Base-by-base conservation (phyloP, 2,797 vertebrate species). In the Anguilla anguilla region DNA sequence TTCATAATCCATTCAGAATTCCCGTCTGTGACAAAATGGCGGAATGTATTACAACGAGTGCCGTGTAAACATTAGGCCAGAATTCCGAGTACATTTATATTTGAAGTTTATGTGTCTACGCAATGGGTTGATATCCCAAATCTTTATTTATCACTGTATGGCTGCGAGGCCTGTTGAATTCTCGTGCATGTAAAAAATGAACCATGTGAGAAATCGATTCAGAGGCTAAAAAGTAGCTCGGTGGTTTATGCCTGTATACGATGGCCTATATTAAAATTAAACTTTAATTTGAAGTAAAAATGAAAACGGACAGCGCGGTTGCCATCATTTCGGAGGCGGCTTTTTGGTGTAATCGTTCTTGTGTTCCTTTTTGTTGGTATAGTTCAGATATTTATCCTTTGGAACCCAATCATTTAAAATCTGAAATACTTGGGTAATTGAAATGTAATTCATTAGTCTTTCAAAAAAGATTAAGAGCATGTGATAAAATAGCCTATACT, bases 91-190 rank as follows among this genome's bases (percentile, higher is more conserved):
- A 82, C 4, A 82, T 7, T 49, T n/a, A 49, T 10, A 49, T 25
- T 79, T 79, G 13, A 86, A 72, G 17, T 69, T 53, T 72, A 86
- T 86, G 43, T 69, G 67, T 82, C 64, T 64, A 72, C 53, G 35
- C 81, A 79, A 46, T 88, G 64, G 81, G 25, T 31, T 43, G 17
- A 57, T 83, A 88, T 39, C 82, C 85, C 53, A 28, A 86, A 72
- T 46, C 11, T 43, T 25, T 59, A 86, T 61, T 72, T 64, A 59
- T 43, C 6, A 51, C 49, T 67, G 74, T 64, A 85, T n/a, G 9
- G 17, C 49, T 85, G 35, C 7, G 67, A 19, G 17, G 28, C 51
- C 22, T 55, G 51, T 82, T 51, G 19, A 49, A 51, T 31, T 19
- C 67, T 1, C 69, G 13, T 74, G 69, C 9, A 74, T 31, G 69